Conservation (phyloP, 1,140 invertebrate genomes). For the Schlechtendalia chinensis region DNA sequence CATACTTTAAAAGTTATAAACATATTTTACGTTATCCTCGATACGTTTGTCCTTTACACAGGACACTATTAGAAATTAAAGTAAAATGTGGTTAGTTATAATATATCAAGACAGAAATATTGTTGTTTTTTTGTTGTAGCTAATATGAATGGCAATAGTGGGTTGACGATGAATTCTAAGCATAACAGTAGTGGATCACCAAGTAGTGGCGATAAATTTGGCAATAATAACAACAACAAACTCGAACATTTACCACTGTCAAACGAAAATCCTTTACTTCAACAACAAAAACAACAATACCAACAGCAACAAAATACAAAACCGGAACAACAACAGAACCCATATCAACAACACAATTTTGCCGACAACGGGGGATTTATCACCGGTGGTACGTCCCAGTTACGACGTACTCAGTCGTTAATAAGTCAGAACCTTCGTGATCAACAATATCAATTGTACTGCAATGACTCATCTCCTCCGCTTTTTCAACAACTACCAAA, state of each 20-base stretch:
- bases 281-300: slow-evolving; percentile 27
- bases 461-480: not conserved
- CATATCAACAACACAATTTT: not conserved
- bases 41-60: no score
- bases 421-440: slow-evolving; percentile 30
- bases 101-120: not conserved
- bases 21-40: no score
- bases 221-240: slow-evolving; percentile 13
- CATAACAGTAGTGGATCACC: not conserved
- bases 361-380: not conserved
- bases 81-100: no score
- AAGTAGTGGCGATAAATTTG: not conserved
- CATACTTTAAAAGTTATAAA: no score
- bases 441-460: slow-evolving; percentile 29
- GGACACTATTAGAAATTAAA: no score
- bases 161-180: not conserved
- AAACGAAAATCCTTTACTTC: not conserved
- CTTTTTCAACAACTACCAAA: not conserved
- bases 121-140: slow-evolving; percentile 20
- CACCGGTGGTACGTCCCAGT: not conserved
- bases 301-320: not conserved
- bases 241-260: not conserved
- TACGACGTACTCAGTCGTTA: slow-evolving; percentile 20
- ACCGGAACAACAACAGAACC: slow-evolving; percentile 7
- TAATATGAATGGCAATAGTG: slow-evolving; percentile 13